Evolutionary conservation across 2,888 invertebrate species (phyloP), one percentile per base, ranked within the genome.

Genomic region (Aporophyla nigra): DNA sequence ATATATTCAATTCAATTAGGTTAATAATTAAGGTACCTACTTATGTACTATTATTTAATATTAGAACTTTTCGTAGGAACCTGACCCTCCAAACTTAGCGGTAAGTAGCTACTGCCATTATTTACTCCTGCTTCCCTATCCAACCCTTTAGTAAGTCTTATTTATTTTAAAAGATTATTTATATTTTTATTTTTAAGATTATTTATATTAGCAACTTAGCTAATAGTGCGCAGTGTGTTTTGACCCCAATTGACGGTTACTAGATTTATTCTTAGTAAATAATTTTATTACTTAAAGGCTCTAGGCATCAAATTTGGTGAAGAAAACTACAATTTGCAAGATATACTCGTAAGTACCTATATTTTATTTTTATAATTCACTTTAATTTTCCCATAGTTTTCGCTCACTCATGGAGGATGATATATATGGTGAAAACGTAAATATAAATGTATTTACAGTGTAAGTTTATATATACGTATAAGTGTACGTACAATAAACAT

Each of bases 291-390:
- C 6, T 24, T 75, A 14, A 51, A 76, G 70, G 56, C n/a, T 27
- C 19, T 19, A 19, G 40, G 49, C 7, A 27, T n/a, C 43, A 68
- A 68, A 51, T 0, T 16, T 69, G 46, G 53, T 5, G 43, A 51
- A 12, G 75, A 68, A 51, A 76, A 51, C n/a, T 78, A 21, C 69
- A 68, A 76, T 58, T 51, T 10, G 19, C 69, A 43, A 58, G 19
- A 51, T n/a, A 51, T 33, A 51, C 24, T 19, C 3, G 49, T 67
- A 56, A 78, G 78, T 67, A 7, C 5, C 65, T 19, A 12, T 24
- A 0, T 24, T 63, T 24, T 19, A n/a, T 56, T 27, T 21, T n/a
- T 16, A 0, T 19, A 19, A 19, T 33, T 27, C 4, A 2, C 14
- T 27, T 65, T 21, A 16, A 46, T 46, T 43, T 46, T 16, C 5